phyloP scores from a whole-genome alignment of 2,888 invertebrate genomes.

The Siphlonurus alternatus region DNA sequence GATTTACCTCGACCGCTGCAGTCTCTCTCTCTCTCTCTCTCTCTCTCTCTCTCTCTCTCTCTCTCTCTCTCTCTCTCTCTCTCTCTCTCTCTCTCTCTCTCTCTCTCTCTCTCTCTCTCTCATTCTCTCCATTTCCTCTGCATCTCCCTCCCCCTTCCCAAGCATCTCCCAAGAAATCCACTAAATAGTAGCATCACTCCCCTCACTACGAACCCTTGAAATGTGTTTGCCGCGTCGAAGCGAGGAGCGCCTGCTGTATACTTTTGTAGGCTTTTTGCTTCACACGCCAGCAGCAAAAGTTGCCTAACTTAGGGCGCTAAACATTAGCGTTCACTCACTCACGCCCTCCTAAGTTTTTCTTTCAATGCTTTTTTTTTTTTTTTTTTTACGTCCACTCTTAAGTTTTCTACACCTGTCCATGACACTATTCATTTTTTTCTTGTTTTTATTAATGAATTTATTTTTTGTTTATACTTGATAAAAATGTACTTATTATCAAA shows the following conservation, averaged over 20 bases:
- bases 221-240: too few species aligned
- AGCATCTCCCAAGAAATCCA: too few species aligned
- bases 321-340: background rate
- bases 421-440: too few species aligned
- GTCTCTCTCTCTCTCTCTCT: background rate
- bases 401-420: too few species aligned
- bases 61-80: background rate
- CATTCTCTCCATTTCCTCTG: background rate
- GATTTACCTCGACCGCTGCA: background rate
- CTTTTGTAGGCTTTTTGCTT: background rate
- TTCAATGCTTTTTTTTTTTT: background rate
- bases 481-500: too few species aligned
- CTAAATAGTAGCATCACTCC: too few species aligned
- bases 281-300: background rate
- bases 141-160: background rate
- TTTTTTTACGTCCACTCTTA: too few species aligned
- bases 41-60: background rate
- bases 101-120: background rate
- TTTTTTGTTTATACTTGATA: too few species aligned
- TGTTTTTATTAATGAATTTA: too few species aligned
- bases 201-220: too few species aligned
- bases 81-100: background rate
- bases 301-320: background rate
- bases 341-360: background rate
- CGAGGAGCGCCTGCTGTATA: background rate